phyloP scores from a whole-genome alignment of 2,797 vertebrate species.

The Momotus momota region DNA sequence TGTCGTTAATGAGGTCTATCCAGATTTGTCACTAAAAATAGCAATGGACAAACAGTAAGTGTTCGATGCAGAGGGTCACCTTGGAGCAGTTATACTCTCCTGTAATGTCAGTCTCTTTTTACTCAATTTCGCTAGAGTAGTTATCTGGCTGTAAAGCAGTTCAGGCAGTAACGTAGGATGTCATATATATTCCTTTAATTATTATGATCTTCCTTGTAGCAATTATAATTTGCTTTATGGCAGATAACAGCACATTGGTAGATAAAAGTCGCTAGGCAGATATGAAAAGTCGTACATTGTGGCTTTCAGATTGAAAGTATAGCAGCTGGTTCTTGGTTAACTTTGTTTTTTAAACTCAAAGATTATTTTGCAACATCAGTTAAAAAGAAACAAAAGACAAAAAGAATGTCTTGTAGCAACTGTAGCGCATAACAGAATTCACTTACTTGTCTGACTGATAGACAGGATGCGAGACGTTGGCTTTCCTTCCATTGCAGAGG shows the following conservation, averaged over 20 bases:
- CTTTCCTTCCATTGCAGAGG: not conserved
- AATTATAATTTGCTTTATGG: conserved; percentile 76
- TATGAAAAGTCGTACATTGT: conserved; percentile 1
- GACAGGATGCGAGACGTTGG: not conserved
- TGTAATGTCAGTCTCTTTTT: conserved; percentile 54
- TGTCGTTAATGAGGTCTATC: conserved; percentile 45
- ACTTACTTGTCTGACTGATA: not conserved
- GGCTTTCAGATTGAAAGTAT: conserved; percentile 6
- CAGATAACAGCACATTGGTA: conserved; percentile 63
- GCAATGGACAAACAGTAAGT: conserved; percentile 16
- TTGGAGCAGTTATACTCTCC: conserved; percentile 19
- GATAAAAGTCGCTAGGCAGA: conserved; percentile 62
- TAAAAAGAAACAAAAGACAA: not conserved
- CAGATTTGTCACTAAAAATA: conserved; percentile 66
- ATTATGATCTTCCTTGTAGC: conserved; percentile 68
- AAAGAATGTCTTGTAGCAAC: conserved; percentile 32
- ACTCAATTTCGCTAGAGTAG: conserved; percentile 36
- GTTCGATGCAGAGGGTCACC: conserved; percentile 31
- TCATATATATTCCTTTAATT: conserved; percentile 76
- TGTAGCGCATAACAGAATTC: not conserved
- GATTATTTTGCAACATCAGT: conserved; percentile 4
- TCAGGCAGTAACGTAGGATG: conserved; percentile 58
- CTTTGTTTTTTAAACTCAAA: conserved; percentile 3
- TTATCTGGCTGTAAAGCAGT: conserved; percentile 65
- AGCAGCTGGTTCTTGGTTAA: not conserved